Conservation (phyloP, 2,797 vertebrate genomes). For the Lophotriccus pileatus region DNA sequence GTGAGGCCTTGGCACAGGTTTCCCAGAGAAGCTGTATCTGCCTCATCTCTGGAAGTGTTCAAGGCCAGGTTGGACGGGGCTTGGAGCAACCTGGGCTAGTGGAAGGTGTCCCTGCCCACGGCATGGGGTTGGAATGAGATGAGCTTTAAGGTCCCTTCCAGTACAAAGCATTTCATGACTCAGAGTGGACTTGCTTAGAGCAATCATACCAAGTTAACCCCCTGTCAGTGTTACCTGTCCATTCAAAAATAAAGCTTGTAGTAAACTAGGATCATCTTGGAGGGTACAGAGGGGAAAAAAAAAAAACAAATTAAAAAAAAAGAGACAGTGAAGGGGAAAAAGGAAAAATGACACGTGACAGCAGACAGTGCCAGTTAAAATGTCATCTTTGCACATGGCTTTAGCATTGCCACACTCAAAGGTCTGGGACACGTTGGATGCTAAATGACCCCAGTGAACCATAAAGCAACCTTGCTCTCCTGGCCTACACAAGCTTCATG, state of each 20-base stretch:
- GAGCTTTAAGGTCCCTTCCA: neutral
- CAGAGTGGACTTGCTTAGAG: neutral
- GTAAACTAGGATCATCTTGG: neutral
- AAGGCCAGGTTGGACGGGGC: neutral
- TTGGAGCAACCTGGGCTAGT: neutral
- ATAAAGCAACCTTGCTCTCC: neutral
- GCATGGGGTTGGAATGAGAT: accelerated
- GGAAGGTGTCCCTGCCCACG: neutral
- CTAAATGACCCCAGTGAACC: neutral
- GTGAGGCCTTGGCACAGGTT: neutral
- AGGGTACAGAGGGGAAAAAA: neutral
- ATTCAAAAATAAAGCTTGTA: neutral
- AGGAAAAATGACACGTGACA: neutral
- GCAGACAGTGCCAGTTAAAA: neutral
- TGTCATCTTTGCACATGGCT: neutral
- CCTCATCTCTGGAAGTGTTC: neutral
- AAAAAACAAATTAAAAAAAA: too few relatives aligned
- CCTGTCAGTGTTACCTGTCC: neutral
- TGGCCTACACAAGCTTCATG: neutral
- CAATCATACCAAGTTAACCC: neutral
- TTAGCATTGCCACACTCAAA: neutral
- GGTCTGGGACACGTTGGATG: neutral
- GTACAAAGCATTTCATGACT: neutral
- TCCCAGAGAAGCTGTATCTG: neutral
- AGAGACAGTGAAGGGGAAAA: neutral